Evolutionary conservation across 2,113 vertebrate species (phyloP), one percentile per base, ranked within the genome.

Genomic region (Turnix velox): DNA sequence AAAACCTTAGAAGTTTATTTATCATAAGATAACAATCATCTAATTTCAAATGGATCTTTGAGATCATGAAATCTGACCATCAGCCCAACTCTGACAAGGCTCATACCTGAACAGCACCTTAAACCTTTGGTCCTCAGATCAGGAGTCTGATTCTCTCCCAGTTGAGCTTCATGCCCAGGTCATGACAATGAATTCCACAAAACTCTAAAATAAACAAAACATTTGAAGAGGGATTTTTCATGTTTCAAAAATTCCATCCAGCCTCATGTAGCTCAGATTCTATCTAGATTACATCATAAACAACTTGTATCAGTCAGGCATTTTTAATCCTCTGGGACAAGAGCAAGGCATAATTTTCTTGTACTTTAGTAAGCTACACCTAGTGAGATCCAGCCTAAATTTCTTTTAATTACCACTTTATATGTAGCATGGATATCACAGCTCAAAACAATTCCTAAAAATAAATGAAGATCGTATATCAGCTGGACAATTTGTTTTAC

Each of bases 371-470:
- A 86, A 92, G 67, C 83, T 90, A 40, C 90, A 48, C 37, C 48
- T 86, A 90, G 24, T 83, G 18, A 90, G 45, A 90, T 83, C 23
- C 24, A 79, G 76, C 24, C 86, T 86, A 96, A 85, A 90, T 95
- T 83, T 88, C 4, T 80, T 93, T 80, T 86, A 96, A 88, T 95
- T 95, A 37, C 51, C 43, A 67, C 54, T 92, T 91, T 81, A 31
- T 63, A 89, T 82, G 71, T 93, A 93, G 51, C 51, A 83, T 75
- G 67, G 48, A 91, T 86, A 82, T 49, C 68, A 61, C 28, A 74
- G 23, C 30, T 88, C 54, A 57, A 93, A 94, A 71, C 8, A 19
- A 72, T 54, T 80, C 58, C 65, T 87, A 80, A 88, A 86, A 88
- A 90, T 66, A 87, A 74, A 94, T 61, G 84, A 39, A 88, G 17